phyloP scores from a whole-genome alignment of 2,797 vertebrate genomes.

The Macropus fuliginosus region DNA sequence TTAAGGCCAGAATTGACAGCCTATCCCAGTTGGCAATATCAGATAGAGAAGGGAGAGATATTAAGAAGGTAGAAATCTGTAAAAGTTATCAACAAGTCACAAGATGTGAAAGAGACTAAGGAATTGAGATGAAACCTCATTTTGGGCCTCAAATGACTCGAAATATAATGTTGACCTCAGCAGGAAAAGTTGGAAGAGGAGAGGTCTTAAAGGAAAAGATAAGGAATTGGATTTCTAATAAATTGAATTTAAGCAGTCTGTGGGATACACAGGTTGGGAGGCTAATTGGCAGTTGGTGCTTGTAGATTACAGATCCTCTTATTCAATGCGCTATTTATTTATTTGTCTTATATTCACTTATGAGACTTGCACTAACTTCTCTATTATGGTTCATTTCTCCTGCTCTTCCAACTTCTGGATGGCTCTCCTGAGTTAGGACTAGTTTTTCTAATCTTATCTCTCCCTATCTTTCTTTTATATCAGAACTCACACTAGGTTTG shows the following conservation, averaged over 20 bases:
- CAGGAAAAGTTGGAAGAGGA: not conserved
- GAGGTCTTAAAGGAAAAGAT: not conserved
- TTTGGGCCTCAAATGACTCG: not conserved
- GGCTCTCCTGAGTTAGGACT: not conserved
- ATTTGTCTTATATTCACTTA: not conserved
- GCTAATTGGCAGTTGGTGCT: not conserved
- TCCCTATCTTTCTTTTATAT: not conserved
- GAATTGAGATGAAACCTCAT: not conserved
- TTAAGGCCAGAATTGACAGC: not conserved
- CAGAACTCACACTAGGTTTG: not conserved
- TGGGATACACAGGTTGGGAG: not conserved
- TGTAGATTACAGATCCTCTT: not conserved
- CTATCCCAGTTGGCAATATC: not conserved
- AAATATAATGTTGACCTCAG: not conserved
- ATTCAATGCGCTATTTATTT: not conserved
- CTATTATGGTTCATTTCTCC: not conserved
- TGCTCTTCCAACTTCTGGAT: not conserved
- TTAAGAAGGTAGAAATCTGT: not conserved
- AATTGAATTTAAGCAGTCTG: not conserved
- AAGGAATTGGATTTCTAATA: not conserved
- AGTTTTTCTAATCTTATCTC: not conserved
- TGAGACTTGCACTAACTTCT: not conserved
- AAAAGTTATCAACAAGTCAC: not conserved
- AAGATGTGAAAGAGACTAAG: not conserved
- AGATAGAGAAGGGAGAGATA: not conserved